Percentiles rank a stretch among this genome's conserved stretches.
These are phyloP conservation scores for Poecilia wingei DNA, from an alignment of 2,797 vertebrate genomes.

Conservation along the genomic window DNA sequence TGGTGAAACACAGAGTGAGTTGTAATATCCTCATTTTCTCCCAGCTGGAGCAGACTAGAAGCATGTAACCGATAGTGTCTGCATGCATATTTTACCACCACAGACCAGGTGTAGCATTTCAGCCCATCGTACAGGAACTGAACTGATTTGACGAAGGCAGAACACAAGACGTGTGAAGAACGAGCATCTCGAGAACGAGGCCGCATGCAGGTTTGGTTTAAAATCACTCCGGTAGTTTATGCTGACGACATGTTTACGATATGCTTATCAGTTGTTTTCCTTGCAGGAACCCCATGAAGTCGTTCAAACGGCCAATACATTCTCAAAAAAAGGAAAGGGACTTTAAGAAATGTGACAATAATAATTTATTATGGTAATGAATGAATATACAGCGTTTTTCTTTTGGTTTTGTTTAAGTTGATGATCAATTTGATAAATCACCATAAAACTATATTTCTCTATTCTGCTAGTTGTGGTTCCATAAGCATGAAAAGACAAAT, in stretches of 20 bases:
- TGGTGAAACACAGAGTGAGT: conserved; percentile 71
- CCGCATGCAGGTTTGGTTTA: background rate
- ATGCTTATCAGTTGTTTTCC: background rate
- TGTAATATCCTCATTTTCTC: conserved; percentile 76
- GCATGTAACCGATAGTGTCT: conserved; percentile 77
- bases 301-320: background rate
- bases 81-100: conserved; percentile 78
- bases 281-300: background rate
- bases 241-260: background rate
- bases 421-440: background rate
- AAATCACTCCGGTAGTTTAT: background rate
- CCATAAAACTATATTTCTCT: background rate
- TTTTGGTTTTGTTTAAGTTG: background rate
- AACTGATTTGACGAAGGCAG: conserved; percentile 72
- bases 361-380: background rate
- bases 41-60: conserved; percentile 65
- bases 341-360: background rate
- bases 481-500: background rate
- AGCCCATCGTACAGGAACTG: conserved; percentile 63
- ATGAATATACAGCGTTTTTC: background rate
- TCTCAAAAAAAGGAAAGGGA: background rate
- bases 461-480: background rate
- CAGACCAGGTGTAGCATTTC: conserved; percentile 72
- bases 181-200: background rate
- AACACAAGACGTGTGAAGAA: conserved; percentile 21